phyloP scores from a whole-genome alignment of 1,140 invertebrate genomes.

The Brachionus plicatilis region DNA sequence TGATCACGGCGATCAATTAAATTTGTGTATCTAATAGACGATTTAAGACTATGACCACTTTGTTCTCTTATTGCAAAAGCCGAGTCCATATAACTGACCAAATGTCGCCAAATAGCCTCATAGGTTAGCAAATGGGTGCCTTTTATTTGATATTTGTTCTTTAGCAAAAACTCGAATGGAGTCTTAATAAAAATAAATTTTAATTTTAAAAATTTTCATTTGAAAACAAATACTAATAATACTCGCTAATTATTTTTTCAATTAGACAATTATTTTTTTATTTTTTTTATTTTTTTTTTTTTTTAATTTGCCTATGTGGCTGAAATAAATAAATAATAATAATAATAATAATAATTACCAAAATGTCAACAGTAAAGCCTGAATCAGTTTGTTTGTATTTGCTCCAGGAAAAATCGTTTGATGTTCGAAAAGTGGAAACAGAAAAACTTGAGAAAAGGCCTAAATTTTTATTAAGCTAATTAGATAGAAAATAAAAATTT shows the following conservation, averaged over 20 bases:
- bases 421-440: conserved; percentile 65
- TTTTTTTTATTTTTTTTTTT: no score
- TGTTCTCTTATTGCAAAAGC: conserved; percentile 74
- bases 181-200: not conserved
- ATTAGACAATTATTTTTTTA: no score
- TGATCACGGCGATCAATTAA: conserved; percentile 72
- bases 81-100: conserved; percentile 60
- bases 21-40: conserved; percentile 69
- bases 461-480: not conserved
- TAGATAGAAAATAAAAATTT: not conserved
- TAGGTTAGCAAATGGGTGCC: conserved; percentile 70
- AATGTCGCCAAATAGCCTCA: conserved; percentile 72
- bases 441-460: conserved; percentile 59
- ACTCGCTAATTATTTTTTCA: no score
- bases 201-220: not conserved
- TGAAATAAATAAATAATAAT: no score
- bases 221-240: no score
- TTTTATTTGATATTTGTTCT: conserved; percentile 40
- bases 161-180: not conserved
- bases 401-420: conserved; percentile 70
- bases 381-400: conserved; percentile 63
- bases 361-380: conserved; percentile 51
- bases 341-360: no score
- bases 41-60: conserved; percentile 76
- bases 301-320: no score